phyloP scores from a whole-genome alignment of 1,140 invertebrate species.

The Drosophila nigrodunni region DNA sequence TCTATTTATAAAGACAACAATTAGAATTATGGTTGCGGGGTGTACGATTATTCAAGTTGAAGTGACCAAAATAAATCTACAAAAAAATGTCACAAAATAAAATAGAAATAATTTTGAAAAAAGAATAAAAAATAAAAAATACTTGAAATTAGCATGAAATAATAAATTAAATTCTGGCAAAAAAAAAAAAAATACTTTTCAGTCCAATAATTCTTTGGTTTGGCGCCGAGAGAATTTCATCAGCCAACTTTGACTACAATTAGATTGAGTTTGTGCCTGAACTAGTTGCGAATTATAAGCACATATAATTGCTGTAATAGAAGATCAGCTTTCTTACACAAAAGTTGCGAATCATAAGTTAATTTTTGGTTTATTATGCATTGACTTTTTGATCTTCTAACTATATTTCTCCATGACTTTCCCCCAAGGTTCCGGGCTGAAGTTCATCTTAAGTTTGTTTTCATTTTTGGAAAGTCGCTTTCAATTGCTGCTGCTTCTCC shows the following conservation, averaged over 20 bases:
- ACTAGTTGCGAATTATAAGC: constrained; percentile 5
- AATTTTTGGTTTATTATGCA: not conserved
- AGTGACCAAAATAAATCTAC: constrained; percentile 26
- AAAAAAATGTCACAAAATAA: constrained; percentile 31
- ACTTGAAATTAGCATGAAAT: constrained; percentile 59
- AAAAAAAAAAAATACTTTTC: constrained; percentile 17
- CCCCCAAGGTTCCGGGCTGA: not conserved
- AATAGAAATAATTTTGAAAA: constrained; percentile 35
- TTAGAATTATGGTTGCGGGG: constrained; percentile 45
- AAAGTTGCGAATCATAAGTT: not conserved
- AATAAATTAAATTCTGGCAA: constrained; percentile 49
- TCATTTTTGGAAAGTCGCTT: constrained; percentile 8
- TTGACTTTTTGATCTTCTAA: not conserved
- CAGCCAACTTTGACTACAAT: not conserved
- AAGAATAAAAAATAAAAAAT: not conserved
- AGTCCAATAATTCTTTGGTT: not conserved
- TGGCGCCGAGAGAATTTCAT: not conserved
- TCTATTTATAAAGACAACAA: constrained; percentile 51
- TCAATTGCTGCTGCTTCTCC: not conserved
- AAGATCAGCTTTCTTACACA: not conserved
- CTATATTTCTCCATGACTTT: not conserved
- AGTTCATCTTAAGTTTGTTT: constrained; percentile 2
- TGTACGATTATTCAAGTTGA: constrained; percentile 11
- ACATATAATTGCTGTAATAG: not conserved
- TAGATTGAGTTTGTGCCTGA: not conserved